phyloP scores from a whole-genome alignment of 2,113 vertebrate genomes.

The Petrocephalus zakoni region DNA sequence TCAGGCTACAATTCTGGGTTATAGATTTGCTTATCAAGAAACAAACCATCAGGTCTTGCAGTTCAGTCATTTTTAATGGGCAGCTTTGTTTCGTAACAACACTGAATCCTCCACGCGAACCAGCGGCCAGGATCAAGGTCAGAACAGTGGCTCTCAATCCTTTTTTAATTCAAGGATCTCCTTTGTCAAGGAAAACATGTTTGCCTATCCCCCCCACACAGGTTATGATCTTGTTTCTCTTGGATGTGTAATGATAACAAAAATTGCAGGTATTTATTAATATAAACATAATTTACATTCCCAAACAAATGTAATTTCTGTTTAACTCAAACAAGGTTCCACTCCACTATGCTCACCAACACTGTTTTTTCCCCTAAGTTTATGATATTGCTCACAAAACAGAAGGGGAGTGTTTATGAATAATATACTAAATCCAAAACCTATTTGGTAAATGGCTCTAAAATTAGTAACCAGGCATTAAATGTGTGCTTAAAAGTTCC shows the following conservation, averaged over 20 bases:
- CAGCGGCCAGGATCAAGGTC: neutral
- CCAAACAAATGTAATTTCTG: neutral
- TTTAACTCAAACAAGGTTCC: neutral
- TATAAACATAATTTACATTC: neutral
- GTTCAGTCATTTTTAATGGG: neutral
- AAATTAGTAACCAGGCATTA: neutral
- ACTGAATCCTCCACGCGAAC: neutral
- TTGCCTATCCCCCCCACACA: neutral
- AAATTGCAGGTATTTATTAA: neutral
- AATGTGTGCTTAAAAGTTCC: neutral
- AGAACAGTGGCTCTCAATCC: neutral
- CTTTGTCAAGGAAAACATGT: neutral
- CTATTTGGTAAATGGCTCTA: neutral
- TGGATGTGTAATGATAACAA: neutral
- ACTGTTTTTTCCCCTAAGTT: neutral
- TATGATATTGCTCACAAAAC: neutral
- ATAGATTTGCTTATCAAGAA: neutral
- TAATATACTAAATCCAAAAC: neutral
- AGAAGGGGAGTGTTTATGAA: neutral
- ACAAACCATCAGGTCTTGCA: neutral
- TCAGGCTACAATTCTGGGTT: neutral
- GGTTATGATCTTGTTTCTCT: neutral
- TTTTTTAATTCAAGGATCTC: neutral
- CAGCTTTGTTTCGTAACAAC: neutral
- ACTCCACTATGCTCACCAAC: neutral